Evolutionary conservation across 2,113 vertebrate genomes (phyloP).

Genomic region (Ariopsis seemanni): DNA sequence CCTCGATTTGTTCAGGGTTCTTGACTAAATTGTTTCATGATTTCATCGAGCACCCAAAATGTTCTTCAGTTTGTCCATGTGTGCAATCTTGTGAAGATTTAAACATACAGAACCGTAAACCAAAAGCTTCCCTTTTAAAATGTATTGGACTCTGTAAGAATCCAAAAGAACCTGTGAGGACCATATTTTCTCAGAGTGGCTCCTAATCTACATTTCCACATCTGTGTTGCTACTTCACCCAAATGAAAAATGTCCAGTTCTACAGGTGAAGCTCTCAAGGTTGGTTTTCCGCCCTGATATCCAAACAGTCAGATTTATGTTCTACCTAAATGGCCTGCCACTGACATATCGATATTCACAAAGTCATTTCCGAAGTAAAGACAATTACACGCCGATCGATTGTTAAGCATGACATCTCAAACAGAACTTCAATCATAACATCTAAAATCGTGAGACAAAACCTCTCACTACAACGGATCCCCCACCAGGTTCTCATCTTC

Average conservation of each 20-base stretch:
- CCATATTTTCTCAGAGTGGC: background rate
- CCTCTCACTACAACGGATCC: slow-evolving; percentile 38
- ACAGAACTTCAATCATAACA: slow-evolving; percentile 42
- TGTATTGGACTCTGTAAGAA: background rate
- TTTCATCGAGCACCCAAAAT: background rate
- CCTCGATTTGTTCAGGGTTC: slow-evolving; percentile 3
- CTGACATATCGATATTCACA: slow-evolving; percentile 41
- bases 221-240: background rate
- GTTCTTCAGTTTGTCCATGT: background rate
- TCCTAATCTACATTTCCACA: background rate
- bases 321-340: background rate
- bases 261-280: background rate
- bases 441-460: slow-evolving; percentile 44
- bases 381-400: background rate
- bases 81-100: background rate
- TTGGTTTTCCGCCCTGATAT: background rate
- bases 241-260: background rate
- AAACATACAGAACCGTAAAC: background rate
- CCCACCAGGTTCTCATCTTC: slow-evolving; percentile 40
- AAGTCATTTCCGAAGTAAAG: slow-evolving; percentile 26
- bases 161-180: background rate
- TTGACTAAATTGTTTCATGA: slow-evolving; percentile 42
- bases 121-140: background rate
- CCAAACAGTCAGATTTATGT: background rate
- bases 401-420: slow-evolving; percentile 43